Evolutionary conservation across 2,888 invertebrate genomes (phyloP).

Genomic region (Nineta flava): DNA sequence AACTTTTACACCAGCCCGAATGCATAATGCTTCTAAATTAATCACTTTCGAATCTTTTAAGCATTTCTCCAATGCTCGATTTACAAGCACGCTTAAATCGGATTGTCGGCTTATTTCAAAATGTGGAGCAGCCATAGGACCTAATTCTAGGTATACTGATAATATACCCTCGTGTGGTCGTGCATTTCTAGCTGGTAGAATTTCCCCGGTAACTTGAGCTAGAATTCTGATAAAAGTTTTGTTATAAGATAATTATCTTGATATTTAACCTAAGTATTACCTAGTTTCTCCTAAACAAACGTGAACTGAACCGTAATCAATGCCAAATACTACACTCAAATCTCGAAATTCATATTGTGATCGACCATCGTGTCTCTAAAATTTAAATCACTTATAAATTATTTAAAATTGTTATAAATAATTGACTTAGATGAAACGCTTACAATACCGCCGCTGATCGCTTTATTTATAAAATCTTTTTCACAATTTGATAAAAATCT

Average conservation of each 20-base stretch:
- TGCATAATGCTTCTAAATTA: slow-evolving; percentile 89
- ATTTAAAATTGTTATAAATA: background rate
- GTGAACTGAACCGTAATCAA: slow-evolving; percentile 69
- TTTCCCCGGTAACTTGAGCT: slow-evolving; percentile 77
- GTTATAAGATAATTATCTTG: background rate
- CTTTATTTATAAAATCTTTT: slow-evolving; percentile 48
- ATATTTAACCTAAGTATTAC: slow-evolving; percentile 26
- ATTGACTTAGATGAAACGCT: slow-evolving; percentile 15
- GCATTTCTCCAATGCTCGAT: slow-evolving; percentile 72
- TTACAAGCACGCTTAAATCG: slow-evolving; percentile 55
- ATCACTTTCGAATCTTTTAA: slow-evolving; percentile 82
- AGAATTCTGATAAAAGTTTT: slow-evolving; percentile 42
- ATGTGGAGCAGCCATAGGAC: slow-evolving; percentile 71
- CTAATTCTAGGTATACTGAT: slow-evolving; percentile 72
- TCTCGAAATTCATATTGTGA: slow-evolving; percentile 55
- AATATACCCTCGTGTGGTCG: slow-evolving; percentile 81
- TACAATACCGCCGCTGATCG: slow-evolving; percentile 48
- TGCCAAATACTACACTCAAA: slow-evolving; percentile 57
- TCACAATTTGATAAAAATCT: slow-evolving; percentile 50
- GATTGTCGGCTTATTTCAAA: slow-evolving; percentile 65
- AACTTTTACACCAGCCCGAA: slow-evolving; percentile 35
- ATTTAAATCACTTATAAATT: slow-evolving; percentile 11
- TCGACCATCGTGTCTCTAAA: slow-evolving; percentile 67
- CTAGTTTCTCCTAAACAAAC: slow-evolving; percentile 65
- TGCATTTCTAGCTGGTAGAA: slow-evolving; percentile 67